Base-by-base conservation (phyloP, 1,140 invertebrate genomes). In the Conopomorpha cramerella region DNA sequence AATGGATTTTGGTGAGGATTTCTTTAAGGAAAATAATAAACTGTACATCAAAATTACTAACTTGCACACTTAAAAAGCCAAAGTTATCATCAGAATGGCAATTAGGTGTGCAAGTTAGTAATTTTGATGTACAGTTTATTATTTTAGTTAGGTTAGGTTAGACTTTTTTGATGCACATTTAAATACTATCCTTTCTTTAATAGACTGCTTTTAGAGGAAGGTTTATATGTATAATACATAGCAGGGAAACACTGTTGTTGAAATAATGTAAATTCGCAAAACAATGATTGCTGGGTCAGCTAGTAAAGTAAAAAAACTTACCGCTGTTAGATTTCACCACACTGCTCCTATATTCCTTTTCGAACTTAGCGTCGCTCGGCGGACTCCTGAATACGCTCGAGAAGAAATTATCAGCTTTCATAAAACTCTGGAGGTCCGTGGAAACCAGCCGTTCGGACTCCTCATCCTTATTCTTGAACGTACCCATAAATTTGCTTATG, bases 351-450 rank as follows among this genome's bases (percentile, higher is more conserved):
- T 76, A 76, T 8, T 65, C 65, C 31, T 66, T 68, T 4, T 66
- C 64, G 45, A 54, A 54, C 37, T 66, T 66, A 28, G 23, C 39
- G 0, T 72, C 67, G 27, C 42, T 48, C 16, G 45, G 51, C 0
- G 65, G 64, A 45, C 64, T 71, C 43, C 66, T 72, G 36, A 77
- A 78, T 36, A 73, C 71, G 0, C 71, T 78, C 36, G 66, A 59
- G 30, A 79, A 79, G 43, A 66, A 74, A 39, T 79, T 79, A 19
- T 79, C 76, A 0, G 72, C 76, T 0, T 73, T 77, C 0, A 73
- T 71, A 1, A 78, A 72, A 16, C 78, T 72, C 30, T 78, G 72
- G 27, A 54, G 61, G 7, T 49, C 44, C 8, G 40, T 41, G 0
- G 46, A 19, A n/a, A 79, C 66, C 13, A 79, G 39, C 15, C 66